Evolutionary conservation across 2,113 vertebrate species (phyloP).

Genomic region (Eptatretus burgeri): DNA sequence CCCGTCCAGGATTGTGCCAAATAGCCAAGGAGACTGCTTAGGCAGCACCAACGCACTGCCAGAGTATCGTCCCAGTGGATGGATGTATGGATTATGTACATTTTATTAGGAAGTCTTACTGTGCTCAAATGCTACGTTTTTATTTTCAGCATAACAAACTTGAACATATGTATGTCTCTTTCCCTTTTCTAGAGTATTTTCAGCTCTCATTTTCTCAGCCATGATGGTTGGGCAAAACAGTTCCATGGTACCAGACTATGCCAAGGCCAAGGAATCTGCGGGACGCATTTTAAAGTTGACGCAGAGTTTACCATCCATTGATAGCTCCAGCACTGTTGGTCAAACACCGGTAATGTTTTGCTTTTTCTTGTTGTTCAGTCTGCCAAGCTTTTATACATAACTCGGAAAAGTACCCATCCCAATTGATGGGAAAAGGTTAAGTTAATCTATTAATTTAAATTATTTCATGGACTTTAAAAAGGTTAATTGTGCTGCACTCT

Average conservation of each 20-base stretch:
- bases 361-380: too few species aligned
- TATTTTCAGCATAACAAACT: not conserved
- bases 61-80: not conserved
- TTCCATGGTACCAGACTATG: constrained; percentile 17
- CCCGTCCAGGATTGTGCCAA: too few species aligned
- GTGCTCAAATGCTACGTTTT: not conserved
- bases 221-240: constrained; percentile 16
- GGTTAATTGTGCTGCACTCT: too few species aligned
- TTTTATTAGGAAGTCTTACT: not conserved
- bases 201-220: constrained; percentile 14
- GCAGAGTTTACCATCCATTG: constrained; percentile 16
- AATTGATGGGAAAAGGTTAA: too few species aligned
- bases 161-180: not conserved
- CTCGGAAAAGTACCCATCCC: too few species aligned
- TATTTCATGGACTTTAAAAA: too few species aligned
- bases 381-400: too few species aligned
- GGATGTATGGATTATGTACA: not conserved
- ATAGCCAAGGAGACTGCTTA: too few species aligned
- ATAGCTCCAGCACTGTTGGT: constrained; percentile 17
- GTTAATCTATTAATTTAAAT: too few species aligned
- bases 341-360: constrained; percentile 18
- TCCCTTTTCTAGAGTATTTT: constrained; percentile 14
- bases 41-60: not conserved
- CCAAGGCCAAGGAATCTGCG: constrained; percentile 15
- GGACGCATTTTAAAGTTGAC: constrained; percentile 18